Base-by-base conservation (phyloP, 2,888 invertebrate species). In the Idaea biselata region DNA sequence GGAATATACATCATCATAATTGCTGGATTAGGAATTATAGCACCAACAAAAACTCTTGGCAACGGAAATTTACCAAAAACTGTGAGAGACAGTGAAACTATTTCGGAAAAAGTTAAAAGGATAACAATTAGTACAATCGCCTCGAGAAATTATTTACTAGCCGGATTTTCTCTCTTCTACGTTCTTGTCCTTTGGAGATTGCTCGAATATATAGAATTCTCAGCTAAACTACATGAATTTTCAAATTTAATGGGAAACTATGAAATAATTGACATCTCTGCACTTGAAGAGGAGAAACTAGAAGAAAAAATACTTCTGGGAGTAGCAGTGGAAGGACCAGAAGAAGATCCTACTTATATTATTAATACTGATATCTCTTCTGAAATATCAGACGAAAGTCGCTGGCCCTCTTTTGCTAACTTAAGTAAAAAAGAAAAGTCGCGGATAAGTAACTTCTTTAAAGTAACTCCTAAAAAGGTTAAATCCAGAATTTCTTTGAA, bases 211-310 rank as follows among this genome's bases (percentile, higher is more conserved):
- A 73, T 89, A 16, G 73, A 70, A 63, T 89, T 89, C 80, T 83
- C 88, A 74, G 87, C 87, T 2, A 89, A 86, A 70, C 77, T 89
- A 25, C 76, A 82, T 18, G 87, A 89, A 66, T 86, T 89, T 66
- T 83, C 83, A 6, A 76, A 83, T 71, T 73, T 88, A 62, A 87
- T 89, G 85, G 80, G 75, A 64, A 76, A 84, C 64, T 88, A 85
- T 69, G 75, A 87, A 66, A 66, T 88, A 33, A 63, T 89, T 16
- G 88, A 89, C 66, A 72, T 82, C 16, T 73, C 75, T 1, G 73
- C 25, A 68, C 65, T 18, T 59, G 63, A 55, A 72, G 75, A 61
- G 5, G 60, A n/a, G 72, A 76, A 60, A 18, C 18, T 16, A 31
- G 63, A 68, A 18, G 56, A 58, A 6, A 55, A 63, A 17, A 16